Percentiles rank a stretch among this genome's conserved stretches.
These are phyloP conservation scores for Baryphthengus martii DNA, from an alignment of 2,113 vertebrate genomes.

Conservation along the genomic window DNA sequence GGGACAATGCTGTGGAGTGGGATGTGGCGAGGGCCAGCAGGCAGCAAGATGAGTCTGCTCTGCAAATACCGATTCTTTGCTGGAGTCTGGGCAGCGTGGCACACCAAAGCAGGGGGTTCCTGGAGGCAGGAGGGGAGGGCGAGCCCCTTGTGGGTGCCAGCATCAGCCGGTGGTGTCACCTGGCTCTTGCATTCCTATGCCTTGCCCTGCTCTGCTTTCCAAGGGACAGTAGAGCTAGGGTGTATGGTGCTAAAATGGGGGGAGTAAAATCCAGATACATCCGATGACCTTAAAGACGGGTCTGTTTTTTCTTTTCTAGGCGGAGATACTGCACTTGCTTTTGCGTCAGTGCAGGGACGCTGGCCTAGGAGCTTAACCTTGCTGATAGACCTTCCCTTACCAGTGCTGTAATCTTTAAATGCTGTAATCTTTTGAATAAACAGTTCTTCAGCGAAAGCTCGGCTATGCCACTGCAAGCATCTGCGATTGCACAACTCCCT, in stretches of 20 bases:
- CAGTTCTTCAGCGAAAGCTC: neutral
- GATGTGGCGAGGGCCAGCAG: neutral
- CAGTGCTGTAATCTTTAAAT: neutral
- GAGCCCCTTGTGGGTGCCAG: neutral
- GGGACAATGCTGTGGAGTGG: neutral
- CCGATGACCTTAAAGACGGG: neutral
- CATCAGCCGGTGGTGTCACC: neutral
- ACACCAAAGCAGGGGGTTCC: neutral
- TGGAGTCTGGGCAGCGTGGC: neutral
- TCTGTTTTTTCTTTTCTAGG: neutral
- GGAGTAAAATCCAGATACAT: neutral
- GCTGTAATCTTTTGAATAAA: neutral
- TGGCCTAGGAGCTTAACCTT: neutral
- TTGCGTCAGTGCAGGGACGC: neutral
- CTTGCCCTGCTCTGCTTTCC: neutral
- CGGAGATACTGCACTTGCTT: neutral
- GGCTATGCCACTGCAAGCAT: neutral
- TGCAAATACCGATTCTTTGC: neutral
- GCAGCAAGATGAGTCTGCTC: neutral
- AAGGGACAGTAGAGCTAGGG: neutral
- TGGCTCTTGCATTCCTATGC: neutral
- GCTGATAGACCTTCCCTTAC: neutral
- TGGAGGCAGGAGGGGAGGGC: neutral
- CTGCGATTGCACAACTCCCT: neutral
- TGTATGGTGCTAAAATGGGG: neutral